phyloP scores from a whole-genome alignment of 2,113 vertebrate species.

The Notothenia coriiceps region DNA sequence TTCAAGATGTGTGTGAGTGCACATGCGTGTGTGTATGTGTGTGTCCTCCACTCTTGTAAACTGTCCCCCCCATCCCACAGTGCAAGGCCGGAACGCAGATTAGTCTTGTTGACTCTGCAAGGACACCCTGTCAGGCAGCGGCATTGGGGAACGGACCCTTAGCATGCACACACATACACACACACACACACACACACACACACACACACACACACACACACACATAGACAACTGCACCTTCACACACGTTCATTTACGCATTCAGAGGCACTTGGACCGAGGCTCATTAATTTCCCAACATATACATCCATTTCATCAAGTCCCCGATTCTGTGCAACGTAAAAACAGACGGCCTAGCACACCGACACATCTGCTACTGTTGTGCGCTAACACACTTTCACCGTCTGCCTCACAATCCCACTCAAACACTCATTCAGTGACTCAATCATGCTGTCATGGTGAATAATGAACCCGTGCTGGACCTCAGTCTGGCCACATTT shows the following conservation, averaged over 20 bases:
- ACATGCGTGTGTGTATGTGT: conserved; percentile 50
- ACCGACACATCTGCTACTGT: conserved; percentile 53
- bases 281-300: conserved; percentile 77
- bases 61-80: conserved; percentile 35
- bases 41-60: conserved; percentile 78
- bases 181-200: neutral
- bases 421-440: conserved; percentile 40
- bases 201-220: conserved; percentile 21
- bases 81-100: conserved; percentile 81
- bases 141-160: conserved; percentile 63
- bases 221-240: conserved; percentile 29
- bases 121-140: conserved; percentile 82
- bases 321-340: conserved; percentile 41
- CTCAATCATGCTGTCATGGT: conserved; percentile 45
- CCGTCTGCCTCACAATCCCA: conserved; percentile 49
- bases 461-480: conserved; percentile 37
- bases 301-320: conserved; percentile 72
- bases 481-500: conserved; percentile 12
- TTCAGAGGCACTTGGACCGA: conserved; percentile 59
- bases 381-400: conserved; percentile 54
- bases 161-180: conserved; percentile 4
- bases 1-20: conserved; percentile 46
- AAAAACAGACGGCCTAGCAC: conserved; percentile 56
- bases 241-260: conserved; percentile 57
- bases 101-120: conserved; percentile 86